Conservation (phyloP, 1,140 invertebrate species). For the Atopsyche davidsoni region DNA sequence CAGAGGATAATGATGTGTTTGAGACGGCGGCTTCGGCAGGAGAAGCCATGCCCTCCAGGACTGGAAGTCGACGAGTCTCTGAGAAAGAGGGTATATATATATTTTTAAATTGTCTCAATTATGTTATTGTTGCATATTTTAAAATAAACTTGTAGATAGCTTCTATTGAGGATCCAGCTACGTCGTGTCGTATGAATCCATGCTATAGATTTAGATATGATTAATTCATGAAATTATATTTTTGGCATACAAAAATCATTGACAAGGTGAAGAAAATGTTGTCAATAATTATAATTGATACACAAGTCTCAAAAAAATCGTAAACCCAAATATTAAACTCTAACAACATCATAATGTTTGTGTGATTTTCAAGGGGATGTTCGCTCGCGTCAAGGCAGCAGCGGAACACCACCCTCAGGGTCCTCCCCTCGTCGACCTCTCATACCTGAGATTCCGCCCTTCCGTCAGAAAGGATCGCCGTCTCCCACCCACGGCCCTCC, state of each 20-base stretch:
- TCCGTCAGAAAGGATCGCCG: conserved; percentile 40
- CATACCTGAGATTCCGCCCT: conserved; percentile 50
- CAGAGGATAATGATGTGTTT: conserved; percentile 26
- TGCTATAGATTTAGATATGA: too few species aligned
- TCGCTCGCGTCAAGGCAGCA: conserved; percentile 23
- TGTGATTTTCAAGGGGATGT: conserved; percentile 18
- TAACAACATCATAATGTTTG: too few species aligned
- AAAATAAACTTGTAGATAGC: too few species aligned
- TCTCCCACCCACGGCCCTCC: conserved; percentile 35
- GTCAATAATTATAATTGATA: too few species aligned
- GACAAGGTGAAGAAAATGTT: too few species aligned
- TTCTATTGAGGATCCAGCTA: too few species aligned
- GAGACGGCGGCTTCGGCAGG: conserved; percentile 3
- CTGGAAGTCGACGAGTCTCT: conserved; percentile 26
- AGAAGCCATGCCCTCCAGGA: conserved; percentile 12
- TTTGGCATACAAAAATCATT: too few species aligned
- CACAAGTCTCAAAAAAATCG: too few species aligned
- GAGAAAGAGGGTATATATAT: conserved; percentile 24
- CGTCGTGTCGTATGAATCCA: too few species aligned
- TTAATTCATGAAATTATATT: too few species aligned
- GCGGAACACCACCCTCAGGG: conserved; percentile 29
- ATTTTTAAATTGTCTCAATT: conserved; percentile 2
- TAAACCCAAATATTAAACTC: too few species aligned
- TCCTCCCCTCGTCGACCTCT: conserved; percentile 38
- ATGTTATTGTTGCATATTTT: too few species aligned